These are phyloP conservation scores for Astyanax mexicanus DNA, from an alignment of 2,797 vertebrate genomes.

Conservation along the genomic window DNA sequence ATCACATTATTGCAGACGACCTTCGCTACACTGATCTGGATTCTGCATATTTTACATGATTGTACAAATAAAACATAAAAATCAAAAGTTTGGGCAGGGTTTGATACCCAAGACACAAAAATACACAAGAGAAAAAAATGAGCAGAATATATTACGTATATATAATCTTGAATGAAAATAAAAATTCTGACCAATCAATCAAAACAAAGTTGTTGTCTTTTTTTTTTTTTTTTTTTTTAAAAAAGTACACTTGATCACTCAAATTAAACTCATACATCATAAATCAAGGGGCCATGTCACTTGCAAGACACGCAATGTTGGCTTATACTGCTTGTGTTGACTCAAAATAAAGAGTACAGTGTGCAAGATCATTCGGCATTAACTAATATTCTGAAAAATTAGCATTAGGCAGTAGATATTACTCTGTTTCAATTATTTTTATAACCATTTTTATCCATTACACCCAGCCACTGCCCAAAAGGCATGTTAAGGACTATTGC, in stretches of 20 bases:
- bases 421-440: conserved; percentile 19
- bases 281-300: conserved; percentile 18
- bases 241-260: conserved; percentile 37
- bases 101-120: background rate
- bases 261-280: conserved; percentile 41
- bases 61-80: conserved; percentile 20
- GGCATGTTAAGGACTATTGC: conserved; percentile 36
- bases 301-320: conserved; percentile 32
- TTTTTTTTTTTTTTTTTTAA: no score
- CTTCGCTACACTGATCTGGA: conserved; percentile 32
- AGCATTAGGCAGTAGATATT: conserved; percentile 46
- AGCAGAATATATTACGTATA: conserved; percentile 59
- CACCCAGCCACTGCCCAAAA: conserved; percentile 19
- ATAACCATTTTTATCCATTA: background rate
- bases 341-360: conserved; percentile 49
- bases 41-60: conserved; percentile 15
- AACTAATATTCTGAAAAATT: no score
- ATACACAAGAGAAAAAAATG: conserved; percentile 47
- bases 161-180: conserved; percentile 50
- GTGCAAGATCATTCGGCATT: conserved; percentile 44
- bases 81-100: background rate
- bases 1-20: conserved; percentile 22
- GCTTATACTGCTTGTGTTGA: conserved; percentile 22
- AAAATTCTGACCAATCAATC: conserved; percentile 46
- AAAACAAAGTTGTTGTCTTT: conserved; percentile 37